Base-by-base conservation (phyloP, 2,888 invertebrate species). In the Caenorhabditis uteleia region DNA sequence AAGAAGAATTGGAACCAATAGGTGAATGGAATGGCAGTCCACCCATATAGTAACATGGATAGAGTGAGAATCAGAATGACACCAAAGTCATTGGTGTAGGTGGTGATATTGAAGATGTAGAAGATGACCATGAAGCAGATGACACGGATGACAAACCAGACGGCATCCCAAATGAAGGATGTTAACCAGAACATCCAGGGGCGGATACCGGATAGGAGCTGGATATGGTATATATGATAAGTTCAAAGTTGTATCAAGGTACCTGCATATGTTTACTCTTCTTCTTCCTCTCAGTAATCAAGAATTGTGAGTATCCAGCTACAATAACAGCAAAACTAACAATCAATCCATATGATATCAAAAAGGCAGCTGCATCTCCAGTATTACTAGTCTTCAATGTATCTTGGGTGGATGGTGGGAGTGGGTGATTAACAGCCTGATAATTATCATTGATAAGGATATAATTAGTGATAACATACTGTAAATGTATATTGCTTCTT, bases 281-380 rank as follows among this genome's bases (percentile, higher is more conserved):
- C 68, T 79, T 79, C 64, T 77, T 78, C 10, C 78, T 49, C 44
- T 79, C 79, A 6, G 78, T 68, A 38, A 79, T 78, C 18, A 79
- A 45, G 56, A 79, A 79, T 23, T 70, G 59, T 14, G 69, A 66
- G 49, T 74, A 77, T 7, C 75, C 74, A 7, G 77, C 61, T 29
- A 71, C 54, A 8, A 62, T 54, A 20, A 71, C 56, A 4, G 71
- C 58, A 39, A 71, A 62, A 36, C 66, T 46, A 1, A 68, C 62
- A 43, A 65, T 58, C 8, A 65, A 18, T 20, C 58, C 65, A 50
- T 65, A 58, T 18, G 65, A 29, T 16, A 65, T 55, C 33, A 59
- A n/a, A 14, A 54, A 54, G 12, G 47, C 58, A 7, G 65, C 58
- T 16, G 46, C 36, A 18, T 54, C 44, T 23, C 58, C 45, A 14